These are phyloP conservation scores for Lontra canadensis DNA, from an alignment of 2,113 vertebrate species.

Conservation along the genomic window DNA sequence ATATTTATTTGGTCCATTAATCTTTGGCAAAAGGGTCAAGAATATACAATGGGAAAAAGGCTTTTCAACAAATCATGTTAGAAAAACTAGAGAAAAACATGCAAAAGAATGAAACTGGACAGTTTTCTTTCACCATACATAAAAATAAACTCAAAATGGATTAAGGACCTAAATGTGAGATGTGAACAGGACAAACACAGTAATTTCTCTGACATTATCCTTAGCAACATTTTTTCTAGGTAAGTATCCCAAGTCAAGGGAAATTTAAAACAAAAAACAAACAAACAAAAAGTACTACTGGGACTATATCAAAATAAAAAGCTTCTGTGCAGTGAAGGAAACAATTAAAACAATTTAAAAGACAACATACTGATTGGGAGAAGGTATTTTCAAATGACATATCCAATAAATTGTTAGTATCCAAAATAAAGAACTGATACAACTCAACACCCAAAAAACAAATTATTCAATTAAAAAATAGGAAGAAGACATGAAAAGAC, in stretches of 20 bases:
- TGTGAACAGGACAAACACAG: not conserved
- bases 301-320: not conserved
- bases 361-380: not conserved
- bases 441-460: not conserved
- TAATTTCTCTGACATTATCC: not conserved
- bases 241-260: not conserved
- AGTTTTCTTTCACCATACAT: not conserved
- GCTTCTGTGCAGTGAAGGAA: not conserved
- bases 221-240: not conserved
- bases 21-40: not conserved
- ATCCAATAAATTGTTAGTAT: not conserved
- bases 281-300: not conserved
- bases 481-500: not conserved
- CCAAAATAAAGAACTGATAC: not conserved
- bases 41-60: not conserved
- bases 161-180: not conserved
- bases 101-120: not conserved
- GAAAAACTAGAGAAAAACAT: not conserved
- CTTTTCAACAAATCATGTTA: not conserved
- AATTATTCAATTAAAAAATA: not conserved
- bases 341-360: not conserved
- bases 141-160: not conserved
- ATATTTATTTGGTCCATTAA: not conserved
- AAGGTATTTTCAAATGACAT: not conserved
- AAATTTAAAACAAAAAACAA: not conserved